Conservation (phyloP, 2,888 invertebrate species). For the Automeris io region DNA sequence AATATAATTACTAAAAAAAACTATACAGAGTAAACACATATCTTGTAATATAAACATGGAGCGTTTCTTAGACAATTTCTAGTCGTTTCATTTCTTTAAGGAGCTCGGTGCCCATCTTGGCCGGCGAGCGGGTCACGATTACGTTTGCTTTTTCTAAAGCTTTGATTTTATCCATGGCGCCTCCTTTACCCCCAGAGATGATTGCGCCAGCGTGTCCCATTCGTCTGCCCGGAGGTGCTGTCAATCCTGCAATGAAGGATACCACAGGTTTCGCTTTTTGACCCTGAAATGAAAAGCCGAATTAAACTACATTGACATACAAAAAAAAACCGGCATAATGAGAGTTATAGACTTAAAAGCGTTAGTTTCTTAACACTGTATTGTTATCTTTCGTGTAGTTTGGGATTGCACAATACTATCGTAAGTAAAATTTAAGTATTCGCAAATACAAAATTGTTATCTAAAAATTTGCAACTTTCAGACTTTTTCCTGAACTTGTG, state of each 20-base stretch:
- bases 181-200: slow-evolving; percentile 98
- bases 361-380: no score
- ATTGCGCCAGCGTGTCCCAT: slow-evolving; percentile 99
- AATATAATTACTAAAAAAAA: slow-evolving; percentile 53
- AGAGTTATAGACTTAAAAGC: no score
- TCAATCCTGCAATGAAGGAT: slow-evolving; percentile 98
- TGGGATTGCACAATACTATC: no score
- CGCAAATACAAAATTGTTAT: no score
- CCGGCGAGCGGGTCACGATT: slow-evolving; percentile 95
- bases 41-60: slow-evolving; percentile 25
- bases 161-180: slow-evolving; percentile 97
- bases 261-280: slow-evolving; percentile 97
- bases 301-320: background rate
- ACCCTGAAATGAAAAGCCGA: slow-evolving; percentile 75
- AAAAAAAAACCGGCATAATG: background rate
- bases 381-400: no score
- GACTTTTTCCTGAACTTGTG: no score
- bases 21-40: slow-evolving; percentile 50
- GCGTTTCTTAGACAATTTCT: slow-evolving; percentile 72
- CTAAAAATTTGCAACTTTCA: no score
- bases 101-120: slow-evolving; percentile 95
- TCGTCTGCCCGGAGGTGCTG: slow-evolving; percentile 97
- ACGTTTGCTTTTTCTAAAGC: slow-evolving; percentile 96
- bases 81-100: slow-evolving; percentile 92
- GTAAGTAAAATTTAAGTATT: no score